Percentiles rank a stretch among this genome's conserved stretches.
Evolutionary conservation across 2,797 vertebrate species (phyloP).

Genomic region (Crenichthys baileyi): DNA sequence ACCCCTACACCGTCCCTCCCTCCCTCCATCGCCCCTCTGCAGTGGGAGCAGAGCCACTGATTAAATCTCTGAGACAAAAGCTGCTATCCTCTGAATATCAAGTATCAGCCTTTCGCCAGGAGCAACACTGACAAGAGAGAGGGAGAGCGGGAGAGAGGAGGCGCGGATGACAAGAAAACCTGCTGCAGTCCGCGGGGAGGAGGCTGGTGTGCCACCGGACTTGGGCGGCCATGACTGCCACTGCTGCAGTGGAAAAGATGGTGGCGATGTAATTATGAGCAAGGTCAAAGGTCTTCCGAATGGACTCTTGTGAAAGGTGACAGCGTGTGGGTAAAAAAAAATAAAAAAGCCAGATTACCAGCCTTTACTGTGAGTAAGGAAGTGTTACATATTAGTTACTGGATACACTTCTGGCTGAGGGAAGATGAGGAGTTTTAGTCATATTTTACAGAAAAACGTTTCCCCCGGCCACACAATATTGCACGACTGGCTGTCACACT

Average conservation of each 20-base stretch:
- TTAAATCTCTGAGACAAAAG: conserved; percentile 87
- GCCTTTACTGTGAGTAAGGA: conserved; percentile 33
- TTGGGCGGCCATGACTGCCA: conserved; percentile 74
- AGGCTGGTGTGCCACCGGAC: conserved; percentile 78
- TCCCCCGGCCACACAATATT: conserved; percentile 50
- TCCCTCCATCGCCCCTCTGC: conserved; percentile 75
- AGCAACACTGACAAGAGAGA: conserved; percentile 83
- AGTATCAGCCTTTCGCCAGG: conserved; percentile 84
- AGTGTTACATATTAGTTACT: conserved; percentile 39
- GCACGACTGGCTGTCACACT: conserved; percentile 61
- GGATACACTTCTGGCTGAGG: conserved; percentile 36
- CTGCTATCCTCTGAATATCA: conserved; percentile 86
- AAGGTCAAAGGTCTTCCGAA: conserved; percentile 78
- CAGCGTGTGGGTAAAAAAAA: conserved; percentile 55
- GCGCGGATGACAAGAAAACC: conserved; percentile 80
- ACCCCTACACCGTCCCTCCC: conserved; percentile 51
- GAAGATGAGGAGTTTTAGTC: conserved; percentile 35
- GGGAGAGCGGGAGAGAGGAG: conserved; percentile 64
- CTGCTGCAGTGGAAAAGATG: conserved; percentile 72
- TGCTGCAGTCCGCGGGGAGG: conserved; percentile 82
- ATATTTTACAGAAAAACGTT: conserved; percentile 47
- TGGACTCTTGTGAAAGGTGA: conserved; percentile 57
- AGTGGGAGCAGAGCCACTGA: conserved; percentile 82
- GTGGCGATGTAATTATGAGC: conserved; percentile 71
- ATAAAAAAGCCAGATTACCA: conserved; percentile 46